Base-by-base conservation (phyloP, 2,797 vertebrate species). In the Falco peregrinus region DNA sequence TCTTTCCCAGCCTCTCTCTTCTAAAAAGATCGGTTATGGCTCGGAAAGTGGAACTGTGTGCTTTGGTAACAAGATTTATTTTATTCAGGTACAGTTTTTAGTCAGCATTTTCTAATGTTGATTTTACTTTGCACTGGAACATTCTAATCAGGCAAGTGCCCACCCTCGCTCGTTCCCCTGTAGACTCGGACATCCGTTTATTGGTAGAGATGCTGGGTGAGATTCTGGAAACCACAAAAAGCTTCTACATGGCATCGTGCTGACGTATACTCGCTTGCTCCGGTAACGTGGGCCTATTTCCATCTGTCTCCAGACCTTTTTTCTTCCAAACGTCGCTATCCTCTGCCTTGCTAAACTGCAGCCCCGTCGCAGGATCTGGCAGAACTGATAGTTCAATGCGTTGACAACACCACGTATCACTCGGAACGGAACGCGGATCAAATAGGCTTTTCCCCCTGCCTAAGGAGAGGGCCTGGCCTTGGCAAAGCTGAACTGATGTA, bases 11-110 rank as follows among this genome's bases (percentile, higher is more conserved):
- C 81, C 33, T 78, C 45, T 69, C 45, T 69, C 31, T 26, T 28
- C 13, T 39, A 5, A 24, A 63, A 41, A 37, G 19, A 0, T 31
- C 0, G 1, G 13, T 56, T 47, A 6, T 0, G 26, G 83, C 63
- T 83, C 0, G 13, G 73, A 4, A 37, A 65, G 70, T 9, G 48
- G 73, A 82, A 43, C 57, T 11, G 0, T 2, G 51, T 33, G 69
- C 61, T 80, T 25, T 11, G 16, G 6, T 22, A 20, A 33, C n/a
- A 16, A 48, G 60, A 19, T 54, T 50, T 24, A 13, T 53, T 86
- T 73, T n/a, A 20, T 63, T 80, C 68, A 21, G 76, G 67, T 86
- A 26, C 61, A 57, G 50, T 10, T 51, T 59, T 65, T 59, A 47
- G 79, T 70, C 68, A 63, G 61, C n/a, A 4, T 69, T 84, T 86